phyloP scores from a whole-genome alignment of 2,113 vertebrate genomes.

The Aegotheles bennettii region DNA sequence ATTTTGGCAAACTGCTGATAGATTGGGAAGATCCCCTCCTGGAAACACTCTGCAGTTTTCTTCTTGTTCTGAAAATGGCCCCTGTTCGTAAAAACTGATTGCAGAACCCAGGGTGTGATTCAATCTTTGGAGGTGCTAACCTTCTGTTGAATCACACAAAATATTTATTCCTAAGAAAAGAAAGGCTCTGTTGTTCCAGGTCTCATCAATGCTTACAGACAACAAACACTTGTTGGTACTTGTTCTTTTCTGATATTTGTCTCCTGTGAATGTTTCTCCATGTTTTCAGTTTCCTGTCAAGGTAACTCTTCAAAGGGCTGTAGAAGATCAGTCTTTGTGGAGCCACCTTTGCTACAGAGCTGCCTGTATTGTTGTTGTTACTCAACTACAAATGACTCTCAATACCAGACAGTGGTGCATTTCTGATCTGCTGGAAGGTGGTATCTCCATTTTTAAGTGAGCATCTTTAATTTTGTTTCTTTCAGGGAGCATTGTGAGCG shows the following conservation, averaged over 20 bases:
- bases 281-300: neutral
- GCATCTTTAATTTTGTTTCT: neutral
- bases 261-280: neutral
- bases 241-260: neutral
- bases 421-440: neutral
- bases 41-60: neutral
- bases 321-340: neutral
- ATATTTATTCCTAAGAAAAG: neutral
- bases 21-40: neutral
- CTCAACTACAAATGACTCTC: neutral
- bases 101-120: neutral
- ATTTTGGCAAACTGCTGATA: neutral
- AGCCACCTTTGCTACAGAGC: neutral
- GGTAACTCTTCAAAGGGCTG: neutral
- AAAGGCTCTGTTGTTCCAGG: neutral
- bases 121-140: neutral
- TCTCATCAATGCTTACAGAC: neutral
- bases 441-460: neutral
- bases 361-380: neutral
- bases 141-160: neutral
- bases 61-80: neutral
- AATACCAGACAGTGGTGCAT: neutral
- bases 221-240: neutral
- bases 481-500: constrained; percentile 95
- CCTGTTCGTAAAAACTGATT: neutral